Base-by-base conservation (phyloP, 2,797 vertebrate genomes). In the Aselliscus stoliczkanus region DNA sequence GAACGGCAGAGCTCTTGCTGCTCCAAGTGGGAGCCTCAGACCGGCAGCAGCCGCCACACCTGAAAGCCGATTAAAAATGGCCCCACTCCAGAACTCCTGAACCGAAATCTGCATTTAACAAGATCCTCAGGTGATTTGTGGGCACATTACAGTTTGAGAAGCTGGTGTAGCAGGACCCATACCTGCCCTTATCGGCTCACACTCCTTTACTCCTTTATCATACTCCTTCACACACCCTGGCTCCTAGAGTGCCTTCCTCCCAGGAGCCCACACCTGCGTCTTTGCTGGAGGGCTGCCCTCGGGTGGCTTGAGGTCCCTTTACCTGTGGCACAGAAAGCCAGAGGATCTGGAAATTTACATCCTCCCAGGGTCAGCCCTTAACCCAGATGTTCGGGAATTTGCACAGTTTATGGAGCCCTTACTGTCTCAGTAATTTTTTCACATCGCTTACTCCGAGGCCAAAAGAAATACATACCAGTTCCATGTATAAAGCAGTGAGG, bases 331-430 rank as follows among this genome's bases (percentile, higher is more conserved):
- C 52, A n/a, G 73, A 79, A 1, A 87, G 60, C 76, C 83, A 17
- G n/a, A 93, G 17, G 29, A 76, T 42, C 93, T 81, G 60, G 60
- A 44, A 27, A 81, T 82, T 67, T 72, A 89, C 42, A 64, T 77
- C 44, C 37, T 73, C 84, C 56, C 60, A 27, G 67, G n/a, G 42
- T 21, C 42, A 93, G 60, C 92, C 86, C 60, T 94, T 89, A 60
- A 77, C 65, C 52, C 85, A 64, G 52, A 75, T 42, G 6, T 83
- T 72, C 34, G 31, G 10, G 56, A 93, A 90, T n/a, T 58, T 80
- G 34, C 27, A 18, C 69, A 84, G 21, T 67, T 88, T 14, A 27
- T 18, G 25, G 72, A 94, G 50, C 44, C 83, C 56, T 37, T 65
- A 29, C 7, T 5, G 8, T 34, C 87, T 56, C 23, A 27, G 79